A percentile compares a stretch with the other conserved stretches of the same genome.
phyloP scores from a whole-genome alignment of 2,888 invertebrate species.

The Nycteola revayana region DNA sequence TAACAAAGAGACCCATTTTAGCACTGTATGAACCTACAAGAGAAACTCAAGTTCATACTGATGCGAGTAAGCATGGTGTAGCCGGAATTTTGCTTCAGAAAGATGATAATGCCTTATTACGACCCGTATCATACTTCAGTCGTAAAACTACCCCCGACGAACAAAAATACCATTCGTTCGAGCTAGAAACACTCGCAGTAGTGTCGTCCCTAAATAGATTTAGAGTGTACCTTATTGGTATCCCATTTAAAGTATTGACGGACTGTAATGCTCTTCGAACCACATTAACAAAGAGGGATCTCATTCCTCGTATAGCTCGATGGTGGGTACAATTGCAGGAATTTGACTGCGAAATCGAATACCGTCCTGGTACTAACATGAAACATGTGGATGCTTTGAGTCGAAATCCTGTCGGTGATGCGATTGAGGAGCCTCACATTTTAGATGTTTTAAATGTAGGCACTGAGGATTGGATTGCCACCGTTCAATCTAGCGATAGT shows the following conservation, averaged over 20 bases:
- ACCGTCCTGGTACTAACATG: conserved; percentile 28
- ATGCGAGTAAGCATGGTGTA: too few species aligned
- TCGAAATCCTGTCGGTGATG: conserved; percentile 15
- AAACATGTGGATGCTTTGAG: conserved; percentile 37
- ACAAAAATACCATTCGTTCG: too few species aligned
- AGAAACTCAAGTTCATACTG: too few species aligned
- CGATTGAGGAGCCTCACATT: not conserved
- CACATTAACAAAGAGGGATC: conserved; percentile 1
- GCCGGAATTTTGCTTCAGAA: too few species aligned
- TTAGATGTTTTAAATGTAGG: conserved; percentile 1
- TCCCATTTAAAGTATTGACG: too few species aligned
- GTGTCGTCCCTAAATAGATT: too few species aligned
- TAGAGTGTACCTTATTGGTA: too few species aligned
- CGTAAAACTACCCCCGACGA: too few species aligned
- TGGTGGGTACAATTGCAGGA: conserved; percentile 37
- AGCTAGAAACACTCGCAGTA: too few species aligned
- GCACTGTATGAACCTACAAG: conserved; percentile 33
- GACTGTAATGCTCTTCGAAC: too few species aligned
- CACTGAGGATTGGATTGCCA: conserved; percentile 15
- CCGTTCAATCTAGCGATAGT: conserved; percentile 17
- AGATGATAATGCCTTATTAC: too few species aligned
- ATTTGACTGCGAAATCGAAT: conserved; percentile 34
- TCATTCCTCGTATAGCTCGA: conserved; percentile 28
- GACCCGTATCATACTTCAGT: too few species aligned
- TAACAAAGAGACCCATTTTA: conserved; percentile 34